Conservation (phyloP, 2,888 invertebrate species). For the Eulithis prunata region DNA sequence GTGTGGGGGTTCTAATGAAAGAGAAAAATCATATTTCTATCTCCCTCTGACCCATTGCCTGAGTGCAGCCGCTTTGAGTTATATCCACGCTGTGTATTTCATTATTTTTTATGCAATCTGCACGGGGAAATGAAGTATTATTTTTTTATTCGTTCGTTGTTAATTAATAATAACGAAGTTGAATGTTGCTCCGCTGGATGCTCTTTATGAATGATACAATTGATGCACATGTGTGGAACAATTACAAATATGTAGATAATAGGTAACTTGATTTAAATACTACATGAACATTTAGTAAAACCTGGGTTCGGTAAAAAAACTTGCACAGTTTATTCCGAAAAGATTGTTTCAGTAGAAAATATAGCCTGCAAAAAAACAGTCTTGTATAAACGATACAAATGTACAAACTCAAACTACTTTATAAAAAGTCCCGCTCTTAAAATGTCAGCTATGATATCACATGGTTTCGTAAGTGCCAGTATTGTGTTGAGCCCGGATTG, state of each 20-base stretch:
- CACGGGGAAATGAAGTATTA: constrained; percentile 76
- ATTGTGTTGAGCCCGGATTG: constrained; percentile 67
- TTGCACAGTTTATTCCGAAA: no score
- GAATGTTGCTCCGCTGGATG: constrained; percentile 40
- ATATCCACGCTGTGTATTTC: constrained; percentile 82
- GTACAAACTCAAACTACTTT: constrained; percentile 1
- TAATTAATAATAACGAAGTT: constrained; percentile 74
- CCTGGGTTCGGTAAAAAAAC: no score
- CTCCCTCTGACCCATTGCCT: constrained; percentile 59
- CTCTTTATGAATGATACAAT: constrained; percentile 14
- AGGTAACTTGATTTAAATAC: no score
- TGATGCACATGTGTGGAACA: neutral
- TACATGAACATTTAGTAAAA: no score
- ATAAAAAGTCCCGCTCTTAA: constrained; percentile 20
- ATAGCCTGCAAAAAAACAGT: constrained; percentile 2
- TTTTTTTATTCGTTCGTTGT: constrained; percentile 72
- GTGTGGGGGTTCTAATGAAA: constrained; percentile 64
- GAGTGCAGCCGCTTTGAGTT: constrained; percentile 71
- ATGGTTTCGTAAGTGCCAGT: constrained; percentile 44
- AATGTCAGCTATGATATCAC: constrained; percentile 34
- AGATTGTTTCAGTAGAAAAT: constrained; percentile 1
- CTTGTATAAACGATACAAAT: neutral
- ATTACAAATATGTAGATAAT: neutral
- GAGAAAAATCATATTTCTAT: constrained; percentile 52
- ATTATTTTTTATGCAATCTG: constrained; percentile 83